Conservation (phyloP, 2,797 vertebrate species). For the Dicrostonyx torquatus region DNA sequence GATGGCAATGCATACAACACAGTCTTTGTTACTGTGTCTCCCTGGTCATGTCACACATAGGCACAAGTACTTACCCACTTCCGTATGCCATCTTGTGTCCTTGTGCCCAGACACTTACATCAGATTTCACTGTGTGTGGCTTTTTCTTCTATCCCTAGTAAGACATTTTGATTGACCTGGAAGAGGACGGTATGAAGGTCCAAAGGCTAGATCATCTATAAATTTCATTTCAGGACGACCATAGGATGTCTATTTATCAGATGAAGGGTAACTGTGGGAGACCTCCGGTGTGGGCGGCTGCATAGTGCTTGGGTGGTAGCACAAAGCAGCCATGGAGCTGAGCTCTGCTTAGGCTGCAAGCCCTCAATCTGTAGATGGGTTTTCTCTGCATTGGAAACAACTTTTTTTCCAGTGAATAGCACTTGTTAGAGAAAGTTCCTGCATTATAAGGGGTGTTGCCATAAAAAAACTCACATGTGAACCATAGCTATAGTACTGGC, state of each 20-base stretch:
- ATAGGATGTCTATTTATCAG: background rate
- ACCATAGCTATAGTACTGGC: background rate
- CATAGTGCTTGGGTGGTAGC: too few species aligned
- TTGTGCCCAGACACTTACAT: background rate
- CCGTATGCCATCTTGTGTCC: background rate
- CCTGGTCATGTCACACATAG: background rate
- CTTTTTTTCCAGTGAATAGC: background rate
- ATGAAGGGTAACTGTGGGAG: background rate
- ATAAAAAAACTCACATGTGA: background rate
- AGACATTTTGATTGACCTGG: background rate
- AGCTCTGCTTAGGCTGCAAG: background rate
- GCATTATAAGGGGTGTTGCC: background rate
- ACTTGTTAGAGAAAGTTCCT: background rate
- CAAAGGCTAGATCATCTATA: background rate
- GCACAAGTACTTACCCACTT: background rate
- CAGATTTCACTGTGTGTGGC: background rate
- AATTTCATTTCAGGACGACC: background rate
- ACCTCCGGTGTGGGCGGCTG: background rate
- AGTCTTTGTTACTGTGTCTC: background rate
- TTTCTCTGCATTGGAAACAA: background rate
- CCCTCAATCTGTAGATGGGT: background rate
- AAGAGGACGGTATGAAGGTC: background rate
- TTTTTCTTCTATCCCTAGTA: background rate
- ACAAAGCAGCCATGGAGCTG: accelerated
- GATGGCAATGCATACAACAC: background rate